Conservation (phyloP, 1,140 invertebrate species). For the Sinonovacula constricta region DNA sequence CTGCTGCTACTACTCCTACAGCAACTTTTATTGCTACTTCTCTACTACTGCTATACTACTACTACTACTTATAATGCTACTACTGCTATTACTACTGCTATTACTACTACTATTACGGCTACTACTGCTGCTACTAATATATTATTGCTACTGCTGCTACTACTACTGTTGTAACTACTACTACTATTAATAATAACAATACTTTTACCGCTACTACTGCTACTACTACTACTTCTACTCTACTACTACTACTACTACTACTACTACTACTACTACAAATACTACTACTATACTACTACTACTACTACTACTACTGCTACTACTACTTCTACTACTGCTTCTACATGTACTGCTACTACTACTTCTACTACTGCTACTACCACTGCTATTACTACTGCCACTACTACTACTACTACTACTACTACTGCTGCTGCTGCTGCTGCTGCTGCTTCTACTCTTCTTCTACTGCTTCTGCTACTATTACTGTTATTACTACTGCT, state of each 20-base stretch:
- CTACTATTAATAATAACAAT: neutral
- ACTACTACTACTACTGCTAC: conserved; percentile 12
- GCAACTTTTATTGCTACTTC: neutral
- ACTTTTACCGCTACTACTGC: conserved; percentile 2
- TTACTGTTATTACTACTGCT: too few species aligned
- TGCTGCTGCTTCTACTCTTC: too few species aligned
- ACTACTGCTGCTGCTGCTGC: conserved; percentile 5
- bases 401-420: conserved; percentile 8
- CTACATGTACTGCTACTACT: too few species aligned
- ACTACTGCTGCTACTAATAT: conserved; percentile 12
- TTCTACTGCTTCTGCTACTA: too few species aligned
- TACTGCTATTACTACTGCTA: conserved; percentile 9
- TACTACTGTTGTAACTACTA: conserved; percentile 9
- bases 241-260: too few species aligned
- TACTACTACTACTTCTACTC: conserved; percentile 15
- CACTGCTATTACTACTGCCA: conserved; percentile 4
- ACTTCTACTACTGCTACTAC: conserved; percentile 7
- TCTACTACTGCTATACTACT: conserved; percentile 9
- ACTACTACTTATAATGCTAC: conserved; percentile 14
- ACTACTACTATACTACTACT: too few species aligned
- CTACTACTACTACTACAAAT: too few species aligned
- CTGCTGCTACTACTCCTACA: too few species aligned
- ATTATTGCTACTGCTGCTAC: conserved; percentile 11
- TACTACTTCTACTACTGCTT: conserved; percentile 12
- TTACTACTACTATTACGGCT: conserved; percentile 2